These are phyloP conservation scores for Salticus scenicus DNA, from an alignment of 2,888 invertebrate species.

Conservation along the genomic window DNA sequence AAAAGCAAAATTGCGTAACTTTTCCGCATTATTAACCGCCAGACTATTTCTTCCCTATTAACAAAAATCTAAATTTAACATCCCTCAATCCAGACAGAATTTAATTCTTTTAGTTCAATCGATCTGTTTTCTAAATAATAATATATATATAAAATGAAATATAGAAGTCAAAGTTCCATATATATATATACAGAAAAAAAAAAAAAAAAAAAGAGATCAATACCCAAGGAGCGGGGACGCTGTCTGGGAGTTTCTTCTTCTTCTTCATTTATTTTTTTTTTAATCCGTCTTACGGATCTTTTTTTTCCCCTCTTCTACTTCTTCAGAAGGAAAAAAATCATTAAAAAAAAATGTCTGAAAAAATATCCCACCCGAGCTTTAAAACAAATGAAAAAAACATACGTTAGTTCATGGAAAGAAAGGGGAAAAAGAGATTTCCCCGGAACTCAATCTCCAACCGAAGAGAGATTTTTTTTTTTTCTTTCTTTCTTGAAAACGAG, in stretches of 20 bases:
- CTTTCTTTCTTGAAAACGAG: neutral
- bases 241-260: conserved; percentile 22
- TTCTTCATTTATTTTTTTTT: no score
- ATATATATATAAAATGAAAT: neutral
- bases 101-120: neutral
- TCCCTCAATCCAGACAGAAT: neutral
- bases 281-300: conserved; percentile 20
- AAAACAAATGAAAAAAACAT: conserved; percentile 3
- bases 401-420: neutral
- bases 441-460: conserved; percentile 53
- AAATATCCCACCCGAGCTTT: conserved; percentile 5
- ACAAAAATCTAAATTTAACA: no score
- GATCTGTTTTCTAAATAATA: neutral
- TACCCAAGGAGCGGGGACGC: conserved; percentile 24
- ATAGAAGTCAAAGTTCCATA: no score
- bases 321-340: neutral
- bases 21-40: no score
- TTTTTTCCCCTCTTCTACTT: conserved; percentile 30
- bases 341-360: conserved; percentile 13
- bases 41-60: no score
- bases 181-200: neutral
- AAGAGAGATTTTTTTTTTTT: conserved; percentile 7
- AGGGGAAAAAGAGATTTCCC: conserved; percentile 26
- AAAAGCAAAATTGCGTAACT: no score
- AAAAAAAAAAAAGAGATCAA: conserved; percentile 55